Percentiles rank a stretch among this genome's conserved stretches.
Conservation (phyloP, 2,888 invertebrate species). For the Myopa testacea region DNA sequence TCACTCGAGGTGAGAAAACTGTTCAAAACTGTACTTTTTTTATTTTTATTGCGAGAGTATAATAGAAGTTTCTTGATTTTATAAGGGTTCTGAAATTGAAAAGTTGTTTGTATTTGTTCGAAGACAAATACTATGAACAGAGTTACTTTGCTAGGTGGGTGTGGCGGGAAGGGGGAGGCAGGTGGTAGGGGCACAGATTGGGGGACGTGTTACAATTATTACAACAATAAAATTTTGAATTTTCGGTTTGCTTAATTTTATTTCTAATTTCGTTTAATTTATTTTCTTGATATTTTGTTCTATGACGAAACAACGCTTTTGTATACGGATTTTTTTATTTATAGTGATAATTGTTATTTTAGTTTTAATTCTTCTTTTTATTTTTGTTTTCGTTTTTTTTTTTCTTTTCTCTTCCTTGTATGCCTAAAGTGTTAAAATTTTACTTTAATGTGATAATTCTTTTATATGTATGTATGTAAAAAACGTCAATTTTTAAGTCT, state of each 20-base stretch:
- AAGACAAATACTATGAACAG: not conserved
- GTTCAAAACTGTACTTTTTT: too few species aligned
- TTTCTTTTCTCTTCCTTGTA: not conserved
- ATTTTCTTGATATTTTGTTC: constrained; percentile 22
- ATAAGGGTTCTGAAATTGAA: not conserved
- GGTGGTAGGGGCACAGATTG: not conserved
- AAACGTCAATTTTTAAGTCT: constrained; percentile 13
- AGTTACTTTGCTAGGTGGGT: not conserved
- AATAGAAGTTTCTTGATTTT: not conserved
- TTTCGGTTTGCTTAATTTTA: constrained; percentile 22
- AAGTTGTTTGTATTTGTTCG: too few species aligned
- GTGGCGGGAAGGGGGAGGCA: not conserved
- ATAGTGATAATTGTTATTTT: constrained; percentile 27
- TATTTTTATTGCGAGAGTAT: too few species aligned
- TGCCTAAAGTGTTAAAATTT: constrained; percentile 37
- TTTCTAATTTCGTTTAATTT: constrained; percentile 17
- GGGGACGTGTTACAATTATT: constrained; percentile 26
- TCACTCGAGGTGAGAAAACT: too few species aligned
- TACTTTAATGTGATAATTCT: constrained; percentile 22
- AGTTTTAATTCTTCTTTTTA: not conserved
- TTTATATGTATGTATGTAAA: constrained; percentile 15
- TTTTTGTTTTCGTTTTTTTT: constrained; percentile 3
- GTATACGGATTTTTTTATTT: constrained; percentile 23
- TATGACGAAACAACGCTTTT: constrained; percentile 21
- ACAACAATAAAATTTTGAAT: constrained; percentile 42